Evolutionary conservation across 2,113 vertebrate genomes (phyloP), one percentile per base, ranked within the genome.

Genomic region (Paedocypris sp.): DNA sequence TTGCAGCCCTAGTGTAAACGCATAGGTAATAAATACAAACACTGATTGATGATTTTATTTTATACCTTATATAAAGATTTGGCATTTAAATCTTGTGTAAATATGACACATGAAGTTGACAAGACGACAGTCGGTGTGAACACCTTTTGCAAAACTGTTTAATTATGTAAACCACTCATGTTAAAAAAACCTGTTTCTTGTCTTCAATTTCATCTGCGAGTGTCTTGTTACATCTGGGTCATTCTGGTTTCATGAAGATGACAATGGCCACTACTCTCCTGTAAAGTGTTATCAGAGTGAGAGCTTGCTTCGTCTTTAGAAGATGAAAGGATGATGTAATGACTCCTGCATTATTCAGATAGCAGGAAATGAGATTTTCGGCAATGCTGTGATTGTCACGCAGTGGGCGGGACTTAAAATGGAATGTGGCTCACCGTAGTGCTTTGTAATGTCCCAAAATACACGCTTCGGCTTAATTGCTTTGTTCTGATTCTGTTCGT

Each of bases 401-500:
- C 10, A 36, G 47, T 62, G 66, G 46, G n/a, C 9, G 39, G 39
- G 29, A 43, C 28, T 50, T 62, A 16, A 3, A 6, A 15, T 43
- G 26, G 4, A 53, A 53, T 28, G 23, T 53, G n/a, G 16, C 20
- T 43, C 1, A n/a, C 42, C n/a, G 19, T 36, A 28, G 42, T 32
- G 19, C 25, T 16, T 31, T 33, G 39, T 60, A 68, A 61, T 56
- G 15, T 16, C 59, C 41, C 29, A 25, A 57, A 69, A 59, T 57
- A 22, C 60, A 64, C 31, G 10, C 33, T 5, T 7, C 12, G 4
- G 25, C 33, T 49, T 25, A 47, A 26, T 47, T 68, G 51, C 43
- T 20, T 68, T 72, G 54, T 65, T 72, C 46, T 33, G 36, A 28
- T 45, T 61, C 15, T 50, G 19, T 29, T 56, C 50, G 50, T 45